A percentile compares a stretch with the other conserved stretches of the same genome.
phyloP scores from a whole-genome alignment of 2,113 vertebrate species.

The Epinephelus moara region DNA sequence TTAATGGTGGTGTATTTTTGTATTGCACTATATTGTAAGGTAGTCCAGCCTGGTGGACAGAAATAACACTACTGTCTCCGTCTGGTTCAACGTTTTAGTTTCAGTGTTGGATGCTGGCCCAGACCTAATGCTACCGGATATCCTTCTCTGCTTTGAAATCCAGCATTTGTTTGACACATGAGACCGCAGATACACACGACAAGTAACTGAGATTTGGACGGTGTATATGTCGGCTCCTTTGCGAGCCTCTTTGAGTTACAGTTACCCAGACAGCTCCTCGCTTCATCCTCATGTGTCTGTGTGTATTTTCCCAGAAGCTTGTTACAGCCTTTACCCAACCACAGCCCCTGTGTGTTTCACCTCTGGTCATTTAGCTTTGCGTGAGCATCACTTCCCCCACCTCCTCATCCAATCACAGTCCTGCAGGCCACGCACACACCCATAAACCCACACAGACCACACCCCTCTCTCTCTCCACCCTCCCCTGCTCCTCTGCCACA shows the following conservation, averaged over 20 bases:
- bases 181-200: conserved; percentile 28
- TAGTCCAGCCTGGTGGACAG: background rate
- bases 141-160: conserved; percentile 51
- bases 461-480: conserved; percentile 87
- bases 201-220: conserved; percentile 32
- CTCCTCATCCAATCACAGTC: conserved; percentile 77
- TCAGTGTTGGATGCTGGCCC: conserved; percentile 21
- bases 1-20: conserved; percentile 7
- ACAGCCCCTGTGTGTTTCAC: background rate
- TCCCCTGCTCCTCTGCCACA: conserved; percentile 84
- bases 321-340: background rate
- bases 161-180: conserved; percentile 47
- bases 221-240: background rate
- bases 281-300: background rate
- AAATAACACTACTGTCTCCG: conserved; percentile 22
- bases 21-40: background rate
- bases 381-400: background rate
- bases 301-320: background rate
- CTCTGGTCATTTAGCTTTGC: conserved; percentile 35
- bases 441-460: conserved; percentile 82
- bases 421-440: conserved; percentile 67
- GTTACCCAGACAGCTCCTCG: background rate
- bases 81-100: conserved; percentile 35
- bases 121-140: conserved; percentile 39
- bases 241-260: conserved; percentile 9